A percentile compares a stretch with the other conserved stretches of the same genome.
Evolutionary conservation across 2,888 invertebrate genomes (phyloP).

Genomic region (Muschampia plurimacula): DNA sequence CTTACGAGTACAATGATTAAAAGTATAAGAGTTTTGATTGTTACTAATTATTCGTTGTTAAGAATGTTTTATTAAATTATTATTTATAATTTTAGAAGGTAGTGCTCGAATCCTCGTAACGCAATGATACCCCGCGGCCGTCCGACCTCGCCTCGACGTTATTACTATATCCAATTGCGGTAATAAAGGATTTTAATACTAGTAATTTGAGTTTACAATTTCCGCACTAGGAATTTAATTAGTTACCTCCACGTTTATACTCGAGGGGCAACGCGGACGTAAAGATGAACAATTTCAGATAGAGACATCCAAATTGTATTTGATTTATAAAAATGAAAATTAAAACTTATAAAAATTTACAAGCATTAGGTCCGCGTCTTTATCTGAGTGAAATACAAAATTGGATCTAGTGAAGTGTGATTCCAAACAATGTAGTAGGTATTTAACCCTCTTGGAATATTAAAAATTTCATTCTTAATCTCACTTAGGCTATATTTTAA

Average conservation of each 20-base stretch:
- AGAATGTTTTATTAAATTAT: neutral
- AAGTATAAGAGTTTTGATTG: neutral
- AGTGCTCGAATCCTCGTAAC: neutral
- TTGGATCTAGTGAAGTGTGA: too few relatives aligned
- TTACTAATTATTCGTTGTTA: neutral
- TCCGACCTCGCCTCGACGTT: constrained; percentile 7
- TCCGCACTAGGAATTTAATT: constrained; percentile 35
- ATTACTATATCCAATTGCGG: constrained; percentile 20
- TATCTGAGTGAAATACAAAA: too few relatives aligned
- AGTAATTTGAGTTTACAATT: constrained; percentile 35
- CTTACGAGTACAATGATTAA: neutral
- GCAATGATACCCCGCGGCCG: neutral
- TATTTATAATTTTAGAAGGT: too few relatives aligned
- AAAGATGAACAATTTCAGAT: constrained; percentile 21
- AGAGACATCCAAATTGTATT: neutral
- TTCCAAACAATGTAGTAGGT: too few relatives aligned
- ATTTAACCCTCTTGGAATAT: too few relatives aligned
- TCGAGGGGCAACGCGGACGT: neutral
- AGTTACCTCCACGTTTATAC: constrained; percentile 7
- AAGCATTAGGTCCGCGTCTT: too few relatives aligned
- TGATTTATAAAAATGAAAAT: too few relatives aligned
- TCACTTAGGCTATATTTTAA: too few relatives aligned
- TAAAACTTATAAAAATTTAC: too few relatives aligned
- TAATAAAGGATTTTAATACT: constrained; percentile 30
- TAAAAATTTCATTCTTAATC: too few relatives aligned